Evolutionary conservation across 2,888 invertebrate genomes (phyloP), one percentile per base, ranked within the genome.

Genomic region (Lamellibrachia columna): DNA sequence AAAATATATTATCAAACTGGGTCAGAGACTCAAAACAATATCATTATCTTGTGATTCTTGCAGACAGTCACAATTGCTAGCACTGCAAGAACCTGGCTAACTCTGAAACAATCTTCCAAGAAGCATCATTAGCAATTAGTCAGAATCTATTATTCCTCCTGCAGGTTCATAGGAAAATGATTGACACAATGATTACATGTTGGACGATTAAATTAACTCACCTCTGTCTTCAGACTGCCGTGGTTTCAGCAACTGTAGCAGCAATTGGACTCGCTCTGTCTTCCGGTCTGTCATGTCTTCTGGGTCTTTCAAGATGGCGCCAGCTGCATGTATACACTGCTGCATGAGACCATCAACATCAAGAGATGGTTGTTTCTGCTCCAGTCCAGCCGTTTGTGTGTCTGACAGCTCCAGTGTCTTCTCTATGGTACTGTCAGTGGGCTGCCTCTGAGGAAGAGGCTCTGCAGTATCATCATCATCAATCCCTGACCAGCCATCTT

Each of bases 301-400:
- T 9, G 94, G 93, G 92, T 95, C 95, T 92, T 95, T 95, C 90
- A 96, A 94, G 94, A 95, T 95, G 22, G 95, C 94, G 7, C 95
- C 93, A 8, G 95, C 95, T 0, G 94, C 93, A 93, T 95, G 95
- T 9, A 95, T 91, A 93, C 95, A 94, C 4, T 93, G 92, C 52
- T 93, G 92, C 52, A 95, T 93, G n/a, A 95, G 92, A 22, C 91
- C 53, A 58, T 93, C 92, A 7, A 92, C 92, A 52, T 94, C 94
- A 28, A 94, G 90, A 9, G n/a, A 40, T 3, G 90, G 40, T 52
- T 53, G 60, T 40, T 22, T 22, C n/a, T 58, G 90, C 28, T 53
- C 40, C 4, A 15, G 40, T 28, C 75, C 75, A 75, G 6, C 75
- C 3, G 75, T 7, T 15, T 75, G 6, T 15, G 75, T 75, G 40